Conservation (phyloP, 2,888 invertebrate genomes). For the Mythimna albipuncta region DNA sequence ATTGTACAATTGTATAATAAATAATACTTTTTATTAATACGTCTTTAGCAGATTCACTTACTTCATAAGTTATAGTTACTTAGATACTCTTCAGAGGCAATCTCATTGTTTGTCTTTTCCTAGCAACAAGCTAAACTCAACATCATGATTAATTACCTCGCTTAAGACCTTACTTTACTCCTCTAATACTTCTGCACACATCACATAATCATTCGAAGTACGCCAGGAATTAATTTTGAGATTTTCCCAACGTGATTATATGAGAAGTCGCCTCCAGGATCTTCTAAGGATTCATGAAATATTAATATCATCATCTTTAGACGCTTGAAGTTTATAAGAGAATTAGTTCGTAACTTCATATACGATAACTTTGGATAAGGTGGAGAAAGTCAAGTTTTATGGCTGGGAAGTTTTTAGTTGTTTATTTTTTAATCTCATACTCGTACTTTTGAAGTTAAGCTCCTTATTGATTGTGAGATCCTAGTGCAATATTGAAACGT, state of each 20-base stretch:
- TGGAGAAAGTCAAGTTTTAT: constrained; percentile 18
- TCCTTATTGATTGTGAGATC: neutral
- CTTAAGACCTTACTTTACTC: neutral
- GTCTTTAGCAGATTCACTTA: neutral
- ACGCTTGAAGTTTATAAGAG: constrained; percentile 49
- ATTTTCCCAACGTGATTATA: constrained; percentile 40
- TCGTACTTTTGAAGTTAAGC: neutral
- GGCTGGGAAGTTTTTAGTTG: constrained; percentile 6
- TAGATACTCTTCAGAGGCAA: neutral
- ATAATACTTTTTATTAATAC: no score
- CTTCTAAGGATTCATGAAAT: constrained; percentile 55
- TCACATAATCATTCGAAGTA: constrained; percentile 32
- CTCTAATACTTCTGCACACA: constrained; percentile 21
- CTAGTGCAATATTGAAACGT: neutral
- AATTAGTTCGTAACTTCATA: constrained; percentile 51
- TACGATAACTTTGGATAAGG: constrained; percentile 23
- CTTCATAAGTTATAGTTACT: neutral
- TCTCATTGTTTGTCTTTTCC: constrained; percentile 14
- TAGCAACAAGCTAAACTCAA: constrained; percentile 8
- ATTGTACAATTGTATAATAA: no score
- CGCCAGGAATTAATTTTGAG: constrained; percentile 43
- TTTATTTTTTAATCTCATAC: constrained; percentile 8
- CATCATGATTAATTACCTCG: constrained; percentile 39
- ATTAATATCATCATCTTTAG: constrained; percentile 50
- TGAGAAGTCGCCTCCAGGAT: constrained; percentile 24